phyloP scores from a whole-genome alignment of 2,797 vertebrate genomes.

The Fratercula arctica region DNA sequence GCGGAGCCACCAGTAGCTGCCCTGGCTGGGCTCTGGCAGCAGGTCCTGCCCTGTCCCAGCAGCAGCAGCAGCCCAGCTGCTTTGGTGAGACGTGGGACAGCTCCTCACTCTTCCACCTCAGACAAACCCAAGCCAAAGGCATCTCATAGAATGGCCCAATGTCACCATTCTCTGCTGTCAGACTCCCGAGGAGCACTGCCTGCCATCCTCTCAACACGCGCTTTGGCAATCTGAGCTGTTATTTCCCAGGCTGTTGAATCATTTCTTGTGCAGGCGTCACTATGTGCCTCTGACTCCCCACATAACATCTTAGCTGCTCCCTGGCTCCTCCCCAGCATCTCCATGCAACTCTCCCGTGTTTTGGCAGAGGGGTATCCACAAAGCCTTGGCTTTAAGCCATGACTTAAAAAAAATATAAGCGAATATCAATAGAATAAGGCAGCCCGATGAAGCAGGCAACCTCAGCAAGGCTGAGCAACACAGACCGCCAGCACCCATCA shows the following conservation, averaged over 20 bases:
- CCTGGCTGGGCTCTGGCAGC: background rate
- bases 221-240: background rate
- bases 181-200: background rate
- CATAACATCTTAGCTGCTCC: background rate
- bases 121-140: background rate
- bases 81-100: background rate
- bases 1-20: background rate
- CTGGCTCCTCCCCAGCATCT: background rate
- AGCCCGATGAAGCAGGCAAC: background rate
- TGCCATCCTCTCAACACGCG: background rate
- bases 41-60: background rate
- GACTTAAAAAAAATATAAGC: background rate
- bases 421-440: background rate
- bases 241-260: background rate
- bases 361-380: background rate
- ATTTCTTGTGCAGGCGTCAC: background rate
- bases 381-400: background rate
- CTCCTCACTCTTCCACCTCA: background rate
- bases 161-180: accelerated
- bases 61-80: background rate
- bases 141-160: background rate
- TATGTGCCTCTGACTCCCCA: background rate
- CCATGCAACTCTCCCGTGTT: background rate
- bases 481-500: background rate
- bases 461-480: background rate